phyloP scores from a whole-genome alignment of 2,797 vertebrate genomes.

The Poecilia picta region DNA sequence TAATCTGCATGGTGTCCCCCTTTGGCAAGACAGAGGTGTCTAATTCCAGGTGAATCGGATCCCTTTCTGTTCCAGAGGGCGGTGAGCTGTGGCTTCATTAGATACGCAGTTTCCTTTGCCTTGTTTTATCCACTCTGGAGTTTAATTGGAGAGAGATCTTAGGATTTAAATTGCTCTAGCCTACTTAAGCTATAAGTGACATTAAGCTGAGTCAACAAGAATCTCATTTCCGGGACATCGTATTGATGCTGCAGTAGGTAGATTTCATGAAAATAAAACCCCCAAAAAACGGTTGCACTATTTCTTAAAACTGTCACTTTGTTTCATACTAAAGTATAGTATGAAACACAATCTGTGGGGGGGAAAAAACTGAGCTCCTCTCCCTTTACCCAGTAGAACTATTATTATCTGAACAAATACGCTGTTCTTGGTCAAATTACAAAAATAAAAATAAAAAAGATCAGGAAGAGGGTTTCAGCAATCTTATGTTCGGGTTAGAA shows the following conservation, averaged over 20 bases:
- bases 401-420: too few relatives aligned
- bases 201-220: background rate
- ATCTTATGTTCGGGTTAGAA: too few relatives aligned
- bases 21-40: slow-evolving; percentile 55
- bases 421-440: too few relatives aligned
- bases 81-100: slow-evolving; percentile 31
- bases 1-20: slow-evolving; percentile 48
- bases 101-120: slow-evolving; percentile 28
- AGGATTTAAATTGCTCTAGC: background rate
- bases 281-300: too few relatives aligned
- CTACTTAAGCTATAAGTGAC: background rate
- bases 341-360: too few relatives aligned
- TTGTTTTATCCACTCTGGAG: background rate
- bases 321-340: too few relatives aligned
- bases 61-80: slow-evolving; percentile 34
- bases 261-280: background rate
- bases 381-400: too few relatives aligned
- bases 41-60: slow-evolving; percentile 48
- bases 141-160: slow-evolving; percentile 1
- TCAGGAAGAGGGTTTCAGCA: too few relatives aligned
- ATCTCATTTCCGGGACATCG: background rate
- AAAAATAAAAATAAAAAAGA: too few relatives aligned
- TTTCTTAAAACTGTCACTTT: too few relatives aligned
- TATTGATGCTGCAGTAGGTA: background rate
- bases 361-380: too few relatives aligned